Evolutionary conservation across 2,797 vertebrate species (phyloP), one percentile per base, ranked within the genome.

Genomic region (Perodicticus potto): DNA sequence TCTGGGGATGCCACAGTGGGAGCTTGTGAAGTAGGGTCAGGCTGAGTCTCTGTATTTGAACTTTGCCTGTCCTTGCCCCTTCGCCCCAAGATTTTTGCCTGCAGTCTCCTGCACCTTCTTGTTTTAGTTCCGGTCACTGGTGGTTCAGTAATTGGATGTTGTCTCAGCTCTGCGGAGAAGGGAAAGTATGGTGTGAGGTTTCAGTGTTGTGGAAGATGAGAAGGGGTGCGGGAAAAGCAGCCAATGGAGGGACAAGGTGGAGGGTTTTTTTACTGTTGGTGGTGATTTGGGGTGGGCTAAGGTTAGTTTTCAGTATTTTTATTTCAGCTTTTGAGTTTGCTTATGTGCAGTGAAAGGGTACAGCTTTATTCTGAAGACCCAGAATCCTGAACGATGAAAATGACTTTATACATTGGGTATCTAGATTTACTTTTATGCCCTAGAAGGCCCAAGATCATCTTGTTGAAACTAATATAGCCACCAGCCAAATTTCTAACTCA

Each of bases 291-390:
- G 77, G 29, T 61, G 84, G 74, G 14, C 34, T 55, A 12, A 55
- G 22, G 4, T 80, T 78, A 63, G 29, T 93, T 86, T 94, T 77
- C 16, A 76, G 4, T 81, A 10, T 32, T 85, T 94, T 88, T 86
- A 65, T 89, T 94, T 90, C 80, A 80, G 34, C 49, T 93, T 94
- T 93, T 81, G 23, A 69, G 19, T 29, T 88, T 78, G 22, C 23
- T 78, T 86, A 34, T 57, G 37, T 86, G 34, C 25, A 82, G 12
- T 45, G 25, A 89, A 92, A 91, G 86, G 32, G 40, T 76, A 73
- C 87, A 88, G 53, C 20, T 92, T 90, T 83, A 40, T 78, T 94
- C 19, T 63, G 23, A 70, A 83, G 40, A 17, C 14, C 25, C 49
- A 63, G 53, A 61, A 78, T 83, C 45, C n/a, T 88, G 43, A 91